Percentiles rank a stretch among this genome's conserved stretches.
Evolutionary conservation across 2,113 vertebrate species (phyloP).

Genomic region (Cebus imitator): DNA sequence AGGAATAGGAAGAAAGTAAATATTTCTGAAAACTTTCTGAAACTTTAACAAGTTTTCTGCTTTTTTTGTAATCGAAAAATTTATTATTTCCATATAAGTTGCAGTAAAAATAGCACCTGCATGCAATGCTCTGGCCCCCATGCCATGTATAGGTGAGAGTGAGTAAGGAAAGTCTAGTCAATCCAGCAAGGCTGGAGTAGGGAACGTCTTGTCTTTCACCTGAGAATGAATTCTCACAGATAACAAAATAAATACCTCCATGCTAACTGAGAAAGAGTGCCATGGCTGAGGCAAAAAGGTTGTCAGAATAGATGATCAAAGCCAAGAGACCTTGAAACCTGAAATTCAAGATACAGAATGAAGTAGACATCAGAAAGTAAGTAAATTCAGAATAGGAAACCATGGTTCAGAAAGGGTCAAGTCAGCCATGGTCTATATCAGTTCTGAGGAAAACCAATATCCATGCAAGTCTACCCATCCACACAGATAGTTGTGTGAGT

Average conservation of each 20-base stretch:
- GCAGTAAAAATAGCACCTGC: background rate
- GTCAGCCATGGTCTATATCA: background rate
- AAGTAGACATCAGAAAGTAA: background rate
- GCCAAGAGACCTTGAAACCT: background rate
- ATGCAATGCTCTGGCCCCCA: background rate
- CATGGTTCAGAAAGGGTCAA: background rate
- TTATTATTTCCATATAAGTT: background rate
- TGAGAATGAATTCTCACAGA: background rate
- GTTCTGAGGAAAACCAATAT: background rate
- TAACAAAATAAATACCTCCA: background rate
- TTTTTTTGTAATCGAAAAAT: background rate
- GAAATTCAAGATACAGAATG: background rate
- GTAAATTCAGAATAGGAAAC: background rate
- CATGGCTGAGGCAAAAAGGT: background rate
- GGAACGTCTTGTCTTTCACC: background rate
- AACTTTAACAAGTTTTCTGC: background rate
- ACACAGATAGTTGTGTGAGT: background rate
- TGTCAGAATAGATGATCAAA: background rate
- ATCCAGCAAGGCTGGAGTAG: background rate
- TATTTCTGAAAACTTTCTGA: background rate
- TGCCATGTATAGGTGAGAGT: background rate
- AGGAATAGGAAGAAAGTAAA: background rate
- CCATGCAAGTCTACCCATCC: background rate
- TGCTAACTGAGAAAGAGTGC: background rate
- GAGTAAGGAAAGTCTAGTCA: background rate